Percentiles rank a stretch among this genome's conserved stretches.
These are phyloP conservation scores for Sus cebifrons DNA, from an alignment of 2,797 vertebrate genomes.

Conservation along the genomic window DNA sequence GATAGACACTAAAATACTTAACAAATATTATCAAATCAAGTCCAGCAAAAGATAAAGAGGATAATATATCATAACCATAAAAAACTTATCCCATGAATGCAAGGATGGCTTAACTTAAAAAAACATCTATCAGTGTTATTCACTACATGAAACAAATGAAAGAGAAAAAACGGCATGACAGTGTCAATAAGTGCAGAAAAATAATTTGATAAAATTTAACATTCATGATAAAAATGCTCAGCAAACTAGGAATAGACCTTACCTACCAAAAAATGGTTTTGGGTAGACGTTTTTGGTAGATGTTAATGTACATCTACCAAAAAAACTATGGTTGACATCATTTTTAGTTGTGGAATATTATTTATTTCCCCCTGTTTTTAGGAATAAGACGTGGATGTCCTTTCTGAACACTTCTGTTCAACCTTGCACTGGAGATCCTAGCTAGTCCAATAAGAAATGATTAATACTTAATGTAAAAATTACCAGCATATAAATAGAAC, in stretches of 20 bases:
- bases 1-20: not conserved
- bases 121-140: not conserved
- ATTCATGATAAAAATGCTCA: not conserved
- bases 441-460: not conserved
- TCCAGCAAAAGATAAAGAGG: not conserved
- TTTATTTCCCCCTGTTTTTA: not conserved
- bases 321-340: not conserved
- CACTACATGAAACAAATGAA: not conserved
- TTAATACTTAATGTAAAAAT: not conserved
- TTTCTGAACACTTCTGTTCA: not conserved
- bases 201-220: not conserved
- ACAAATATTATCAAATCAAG: constrained; percentile 6
- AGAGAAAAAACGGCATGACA: not conserved
- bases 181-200: not conserved
- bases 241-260: not conserved
- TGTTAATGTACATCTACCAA: not conserved
- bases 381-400: not conserved
- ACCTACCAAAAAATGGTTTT: not conserved
- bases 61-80: not conserved
- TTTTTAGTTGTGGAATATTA: not conserved
- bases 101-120: not conserved
- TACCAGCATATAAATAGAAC: not conserved
- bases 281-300: not conserved
- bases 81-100: not conserved
- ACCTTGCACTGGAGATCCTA: not conserved